A percentile compares a stretch with the other conserved stretches of the same genome.
These are phyloP conservation scores for Odontesthes bonariensis DNA, from an alignment of 2,113 vertebrate species.

Conservation along the genomic window DNA sequence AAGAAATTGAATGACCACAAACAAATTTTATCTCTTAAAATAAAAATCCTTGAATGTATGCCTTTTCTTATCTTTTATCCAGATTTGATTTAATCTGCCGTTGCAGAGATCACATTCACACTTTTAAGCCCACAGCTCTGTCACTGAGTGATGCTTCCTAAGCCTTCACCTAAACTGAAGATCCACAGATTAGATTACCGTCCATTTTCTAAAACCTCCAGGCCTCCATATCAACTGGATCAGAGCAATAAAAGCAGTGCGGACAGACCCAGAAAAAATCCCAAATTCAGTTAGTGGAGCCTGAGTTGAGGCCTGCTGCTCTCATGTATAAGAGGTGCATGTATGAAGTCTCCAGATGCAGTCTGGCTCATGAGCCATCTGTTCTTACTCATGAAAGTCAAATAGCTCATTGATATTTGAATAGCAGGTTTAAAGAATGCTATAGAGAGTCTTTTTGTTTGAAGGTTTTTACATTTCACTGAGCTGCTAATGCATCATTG, in stretches of 20 bases:
- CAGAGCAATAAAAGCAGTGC: conserved; percentile 60
- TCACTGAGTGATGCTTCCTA: not conserved
- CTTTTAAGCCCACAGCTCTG: conserved; percentile 16
- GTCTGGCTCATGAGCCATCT: not conserved
- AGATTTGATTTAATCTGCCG: conserved; percentile 1
- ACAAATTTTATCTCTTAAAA: not conserved
- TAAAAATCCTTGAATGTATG: too few relatives aligned
- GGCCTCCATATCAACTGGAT: conserved; percentile 52
- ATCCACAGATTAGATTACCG: conserved; percentile 66
- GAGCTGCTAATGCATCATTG: not conserved
- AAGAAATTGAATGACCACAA: not conserved
- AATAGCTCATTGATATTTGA: conserved; percentile 76
- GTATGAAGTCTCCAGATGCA: not conserved
- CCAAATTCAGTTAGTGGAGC: conserved; percentile 62
- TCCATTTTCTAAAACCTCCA: conserved; percentile 53
- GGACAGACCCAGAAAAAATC: conserved; percentile 58
- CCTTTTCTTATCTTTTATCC: not conserved
- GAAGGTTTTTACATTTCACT: conserved; percentile 2
- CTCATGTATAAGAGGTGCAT: conserved; percentile 12
- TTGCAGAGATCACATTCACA: not conserved
- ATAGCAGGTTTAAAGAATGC: conserved; percentile 22
- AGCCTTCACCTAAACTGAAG: not conserved
- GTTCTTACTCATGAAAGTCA: conserved; percentile 67
- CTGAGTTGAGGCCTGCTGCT: conserved; percentile 41
- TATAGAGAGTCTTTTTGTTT: conserved; percentile 2